Base-by-base conservation (phyloP, 2,113 vertebrate species). In the Gobio gobio region DNA sequence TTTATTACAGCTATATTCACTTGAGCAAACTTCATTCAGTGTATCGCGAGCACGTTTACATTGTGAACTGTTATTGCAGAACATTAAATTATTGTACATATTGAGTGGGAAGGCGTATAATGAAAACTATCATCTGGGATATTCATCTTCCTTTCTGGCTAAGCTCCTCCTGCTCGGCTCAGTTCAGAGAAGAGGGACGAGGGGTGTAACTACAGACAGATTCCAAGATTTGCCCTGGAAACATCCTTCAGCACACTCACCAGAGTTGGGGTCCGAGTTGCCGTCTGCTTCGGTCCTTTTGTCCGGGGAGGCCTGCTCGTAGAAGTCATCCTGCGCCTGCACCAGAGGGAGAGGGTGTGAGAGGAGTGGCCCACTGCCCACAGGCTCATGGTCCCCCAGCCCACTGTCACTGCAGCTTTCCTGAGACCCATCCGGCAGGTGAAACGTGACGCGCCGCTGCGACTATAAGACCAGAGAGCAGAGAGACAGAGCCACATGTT, bases 361-460 rank as follows among this genome's bases (percentile, higher is more conserved):
- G 96, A 99, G 97, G 95, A 99, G 96, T 90, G 95, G 95, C 94
- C 97, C 98, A 96, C 96, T 96, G 94, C 97, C 96, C 94, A 97
- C 96, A 58, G 98, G 97, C 95, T 99, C 98, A 89, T 98, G 98
- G 94, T 99, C 98, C 88, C 98, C 98, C 91, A 99, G 94, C 94
- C 98, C 98, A 95, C 97, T 99, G 95, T 99, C 98, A 97, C 98
- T 99, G 97, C 98, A 99, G 96, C 98, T 99, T 96, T 99, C 98
- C 95, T 99, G 98, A 92, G 98, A 99, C 94, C 98, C 98, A 76
- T 99, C 98, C 0, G 98, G 98, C 93, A 99, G 97, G 95, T 99
- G 98, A 96, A 99, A 99, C 85, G 98, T 99, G 96, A 99, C 98
- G 83, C 98, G 98, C 78, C 98, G 97, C 95, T 99, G 98, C 90